Conservation (phyloP, 2,888 invertebrate genomes). For the Acronicta psi region DNA sequence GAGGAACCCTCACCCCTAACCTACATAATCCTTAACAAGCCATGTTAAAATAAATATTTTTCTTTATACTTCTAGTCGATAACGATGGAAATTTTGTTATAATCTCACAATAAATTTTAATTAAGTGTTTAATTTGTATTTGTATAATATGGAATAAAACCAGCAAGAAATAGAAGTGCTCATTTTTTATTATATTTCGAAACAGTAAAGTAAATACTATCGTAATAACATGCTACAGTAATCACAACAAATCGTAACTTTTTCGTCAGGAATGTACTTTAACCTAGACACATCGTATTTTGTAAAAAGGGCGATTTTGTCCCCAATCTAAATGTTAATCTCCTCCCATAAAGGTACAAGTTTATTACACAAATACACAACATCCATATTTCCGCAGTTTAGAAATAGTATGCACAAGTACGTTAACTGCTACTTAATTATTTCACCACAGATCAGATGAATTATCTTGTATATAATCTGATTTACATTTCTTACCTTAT, state of each 20-base stretch:
- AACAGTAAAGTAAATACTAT: no score
- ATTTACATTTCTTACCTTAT: constrained; percentile 20
- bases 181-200: constrained; percentile 4
- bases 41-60: constrained; percentile 59
- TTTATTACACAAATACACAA: constrained; percentile 19
- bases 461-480: constrained; percentile 29
- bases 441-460: constrained; percentile 35
- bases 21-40: constrained; percentile 75
- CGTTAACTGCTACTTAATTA: constrained; percentile 31
- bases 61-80: constrained; percentile 63
- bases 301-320: no score
- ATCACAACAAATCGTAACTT: no score
- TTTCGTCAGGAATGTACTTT: no score
- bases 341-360: constrained; percentile 12
- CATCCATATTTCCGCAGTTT: constrained; percentile 34
- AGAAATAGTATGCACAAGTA: constrained; percentile 21
- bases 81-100: constrained; percentile 34
- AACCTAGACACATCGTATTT: no score
- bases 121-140: constrained; percentile 25
- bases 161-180: constrained; percentile 1
- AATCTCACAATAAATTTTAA: constrained; percentile 23
- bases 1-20: constrained; percentile 72
- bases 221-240: no score
- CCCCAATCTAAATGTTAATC: constrained; percentile 14
- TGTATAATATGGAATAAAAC: constrained; percentile 17